Evolutionary conservation across 2,888 invertebrate genomes (phyloP).

Genomic region (Hecatera dysodea): DNA sequence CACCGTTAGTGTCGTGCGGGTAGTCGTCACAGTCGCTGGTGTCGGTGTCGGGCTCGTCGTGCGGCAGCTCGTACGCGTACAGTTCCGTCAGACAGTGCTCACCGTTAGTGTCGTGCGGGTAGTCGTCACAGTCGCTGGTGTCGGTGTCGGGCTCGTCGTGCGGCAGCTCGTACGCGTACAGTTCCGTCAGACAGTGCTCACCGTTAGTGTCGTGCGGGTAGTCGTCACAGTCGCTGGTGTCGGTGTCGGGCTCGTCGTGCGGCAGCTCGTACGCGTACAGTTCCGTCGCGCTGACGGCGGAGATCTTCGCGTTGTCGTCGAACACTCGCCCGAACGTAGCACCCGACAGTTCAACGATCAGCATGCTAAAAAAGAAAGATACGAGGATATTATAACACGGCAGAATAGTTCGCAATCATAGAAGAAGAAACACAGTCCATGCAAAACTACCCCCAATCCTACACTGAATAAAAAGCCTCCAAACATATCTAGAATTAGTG

Average conservation of each 20-base stretch:
- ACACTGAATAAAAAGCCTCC: too few species aligned
- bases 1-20: background rate
- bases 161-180: background rate
- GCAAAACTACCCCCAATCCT: too few species aligned
- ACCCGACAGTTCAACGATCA: slow-evolving; percentile 93
- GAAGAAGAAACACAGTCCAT: too few species aligned
- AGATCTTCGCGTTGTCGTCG: slow-evolving; percentile 89
- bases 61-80: background rate
- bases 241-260: slow-evolving; percentile 41
- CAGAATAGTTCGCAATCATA: background rate
- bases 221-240: slow-evolving; percentile 52
- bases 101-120: background rate
- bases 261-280: slow-evolving; percentile 66
- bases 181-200: slow-evolving; percentile 16
- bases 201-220: slow-evolving; percentile 47
- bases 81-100: background rate
- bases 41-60: background rate
- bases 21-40: background rate
- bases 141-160: background rate
- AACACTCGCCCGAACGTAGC: slow-evolving; percentile 92
- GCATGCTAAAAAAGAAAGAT: slow-evolving; percentile 85
- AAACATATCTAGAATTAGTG: too few species aligned
- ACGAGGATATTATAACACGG: background rate
- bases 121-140: background rate
- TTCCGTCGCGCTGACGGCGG: slow-evolving; percentile 81